These are phyloP conservation scores for Theodoxus fluviatilis DNA, from an alignment of 2,888 invertebrate species.

Conservation along the genomic window DNA sequence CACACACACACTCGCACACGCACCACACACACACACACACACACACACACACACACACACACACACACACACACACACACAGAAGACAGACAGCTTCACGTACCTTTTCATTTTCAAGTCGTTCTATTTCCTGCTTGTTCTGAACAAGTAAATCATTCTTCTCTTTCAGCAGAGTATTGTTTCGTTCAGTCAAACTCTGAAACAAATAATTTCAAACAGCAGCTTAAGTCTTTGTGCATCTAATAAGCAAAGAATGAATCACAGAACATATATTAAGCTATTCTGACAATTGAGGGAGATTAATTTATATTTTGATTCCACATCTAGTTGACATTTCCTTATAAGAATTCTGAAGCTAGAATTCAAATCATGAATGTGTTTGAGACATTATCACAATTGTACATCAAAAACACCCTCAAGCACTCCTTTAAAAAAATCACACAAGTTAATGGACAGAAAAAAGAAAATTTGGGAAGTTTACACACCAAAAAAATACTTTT, in stretches of 20 bases:
- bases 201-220: constrained; percentile 19
- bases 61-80: no score
- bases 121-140: constrained; percentile 56
- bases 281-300: no score
- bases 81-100: neutral
- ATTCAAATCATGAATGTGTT: no score
- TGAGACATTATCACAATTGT: no score
- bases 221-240: neutral
- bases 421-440: no score
- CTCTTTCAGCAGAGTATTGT: constrained; percentile 55
- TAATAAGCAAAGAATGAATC: neutral
- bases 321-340: no score
- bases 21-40: neutral
- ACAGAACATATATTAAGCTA: neutral
- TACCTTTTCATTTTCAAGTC: constrained; percentile 56
- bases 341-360: no score
- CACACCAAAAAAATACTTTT: no score
- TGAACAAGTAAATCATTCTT: constrained; percentile 57
- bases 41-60: constrained; percentile 18
- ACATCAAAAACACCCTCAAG: no score
- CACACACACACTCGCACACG: constrained; percentile 10
- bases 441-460: no score
- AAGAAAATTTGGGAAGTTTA: no score
- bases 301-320: no score
- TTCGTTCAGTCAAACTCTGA: constrained; percentile 56